Evolutionary conservation across 1,140 invertebrate species (phyloP), one percentile per base, ranked within the genome.

Genomic region (Plodia interpunctella): DNA sequence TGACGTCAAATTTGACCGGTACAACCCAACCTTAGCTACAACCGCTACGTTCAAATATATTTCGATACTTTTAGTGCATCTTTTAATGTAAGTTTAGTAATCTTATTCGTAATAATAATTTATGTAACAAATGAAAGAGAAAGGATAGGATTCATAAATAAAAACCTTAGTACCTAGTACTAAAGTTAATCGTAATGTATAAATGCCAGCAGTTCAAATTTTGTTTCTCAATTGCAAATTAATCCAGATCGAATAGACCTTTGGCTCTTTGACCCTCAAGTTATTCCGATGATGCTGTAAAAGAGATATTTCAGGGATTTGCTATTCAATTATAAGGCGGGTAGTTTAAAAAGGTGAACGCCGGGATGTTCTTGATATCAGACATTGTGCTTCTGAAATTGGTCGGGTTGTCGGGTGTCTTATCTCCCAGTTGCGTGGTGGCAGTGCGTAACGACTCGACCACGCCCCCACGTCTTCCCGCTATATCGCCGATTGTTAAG

Each of bases 401-500:
- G 55, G 68, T 62, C 56, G 71, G 51, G 66, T 55, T 74, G 59
- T 53, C 60, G 44, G 57, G 57, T 70, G 55, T 76, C 70, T 80
- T 83, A 83, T 80, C 80, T 80, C 58, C 59, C 55, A 44, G 68
- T 74, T 78, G 76, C 76, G 76, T 83, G 67, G 74, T 76, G 76
- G 61, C 61, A 68, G 77, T 84, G 81, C 81, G 80, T 84, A 78
- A 75, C 69, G 63, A 67, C 63, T 57, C 60, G 62, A 70, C 83
- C 83, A 88, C 83, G 78, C 85, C 83, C 73, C 82, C 81, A 63
- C 69, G 66, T 83, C 82, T 83, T 80, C 66, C 60, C 52, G 62
- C 58, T 68, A n/a, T n/a, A 66, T 55, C 55, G 58, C 54, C 66
- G 69, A 61, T 63, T 73, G 71, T 69, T 69, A 76, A 71, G 77